Percentiles rank a stretch among this genome's conserved stretches.
Evolutionary conservation across 2,888 invertebrate species (phyloP).

Genomic region (Leptogaster cylindrica): DNA sequence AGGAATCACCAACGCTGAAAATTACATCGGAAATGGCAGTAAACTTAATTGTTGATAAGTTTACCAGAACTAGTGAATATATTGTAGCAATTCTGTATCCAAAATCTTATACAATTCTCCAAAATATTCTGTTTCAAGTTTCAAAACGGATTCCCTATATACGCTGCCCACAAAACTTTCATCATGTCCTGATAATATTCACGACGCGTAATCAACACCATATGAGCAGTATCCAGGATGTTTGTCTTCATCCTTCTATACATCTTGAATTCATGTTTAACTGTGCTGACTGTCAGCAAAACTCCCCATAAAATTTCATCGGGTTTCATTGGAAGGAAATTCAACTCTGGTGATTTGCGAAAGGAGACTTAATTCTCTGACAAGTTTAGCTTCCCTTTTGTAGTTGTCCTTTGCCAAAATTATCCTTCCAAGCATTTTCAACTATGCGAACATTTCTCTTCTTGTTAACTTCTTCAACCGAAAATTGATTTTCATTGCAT

Average conservation of each 20-base stretch:
- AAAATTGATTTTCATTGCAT: conserved; percentile 43
- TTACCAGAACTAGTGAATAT: too few species aligned
- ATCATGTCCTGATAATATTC: background rate
- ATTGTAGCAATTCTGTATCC: too few species aligned
- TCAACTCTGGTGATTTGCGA: background rate
- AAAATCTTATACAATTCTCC: too few species aligned
- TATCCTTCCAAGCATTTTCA: background rate
- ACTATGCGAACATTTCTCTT: conserved; percentile 38
- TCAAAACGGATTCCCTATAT: background rate
- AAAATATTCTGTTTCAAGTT: background rate
- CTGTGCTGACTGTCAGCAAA: background rate
- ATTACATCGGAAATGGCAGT: too few species aligned
- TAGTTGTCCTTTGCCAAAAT: background rate
- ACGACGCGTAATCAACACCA: conserved; percentile 19
- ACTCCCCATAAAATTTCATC: background rate
- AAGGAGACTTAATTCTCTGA: background rate
- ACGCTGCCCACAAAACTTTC: background rate
- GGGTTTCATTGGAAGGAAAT: background rate
- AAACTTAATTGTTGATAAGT: too few species aligned
- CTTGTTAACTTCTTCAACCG: conserved; percentile 43
- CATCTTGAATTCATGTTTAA: background rate
- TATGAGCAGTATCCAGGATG: background rate
- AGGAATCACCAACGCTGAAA: too few species aligned
- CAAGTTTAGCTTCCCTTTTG: background rate
- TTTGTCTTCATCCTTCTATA: background rate